These are phyloP conservation scores for Drosophila chauvacae DNA, from an alignment of 1,140 invertebrate genomes.

Conservation along the genomic window DNA sequence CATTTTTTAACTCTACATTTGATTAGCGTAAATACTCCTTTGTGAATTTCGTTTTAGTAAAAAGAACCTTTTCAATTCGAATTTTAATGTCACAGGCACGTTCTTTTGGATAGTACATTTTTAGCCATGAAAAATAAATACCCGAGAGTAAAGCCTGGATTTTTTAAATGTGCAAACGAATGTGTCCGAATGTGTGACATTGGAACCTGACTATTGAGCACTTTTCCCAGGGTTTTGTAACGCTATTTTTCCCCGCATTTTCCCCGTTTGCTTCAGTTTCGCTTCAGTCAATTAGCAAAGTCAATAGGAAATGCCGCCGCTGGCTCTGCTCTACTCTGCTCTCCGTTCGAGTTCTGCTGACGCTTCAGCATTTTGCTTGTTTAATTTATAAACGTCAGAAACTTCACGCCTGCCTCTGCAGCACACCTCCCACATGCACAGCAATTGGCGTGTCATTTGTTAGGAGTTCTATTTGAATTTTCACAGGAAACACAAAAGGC, in stretches of 20 bases:
- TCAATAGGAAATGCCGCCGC: constrained; percentile 61
- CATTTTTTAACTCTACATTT: too few species aligned
- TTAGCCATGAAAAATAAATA: too few species aligned
- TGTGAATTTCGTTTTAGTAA: neutral
- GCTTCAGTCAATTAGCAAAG: constrained; percentile 76
- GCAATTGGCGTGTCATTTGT: constrained; percentile 38
- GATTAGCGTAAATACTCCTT: neutral
- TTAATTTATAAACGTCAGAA: constrained; percentile 77
- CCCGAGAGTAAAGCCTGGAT: neutral
- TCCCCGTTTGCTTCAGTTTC: constrained; percentile 7
- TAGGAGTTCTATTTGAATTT: constrained; percentile 35
- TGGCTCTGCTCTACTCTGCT: constrained; percentile 1
- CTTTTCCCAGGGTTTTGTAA: constrained; percentile 23
- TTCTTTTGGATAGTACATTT: neutral
- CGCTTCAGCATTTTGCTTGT: constrained; percentile 71
- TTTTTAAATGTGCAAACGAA: neutral
- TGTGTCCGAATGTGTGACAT: constrained; percentile 7
- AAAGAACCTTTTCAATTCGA: neutral
- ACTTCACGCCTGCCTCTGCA: constrained; percentile 17
- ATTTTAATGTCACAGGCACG: neutral
- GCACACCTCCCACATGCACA: neutral
- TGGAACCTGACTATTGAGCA: constrained; percentile 10
- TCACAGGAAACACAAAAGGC: constrained; percentile 23
- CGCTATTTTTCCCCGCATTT: constrained; percentile 15
- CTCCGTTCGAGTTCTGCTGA: constrained; percentile 40